Evolutionary conservation across 1,140 invertebrate genomes (phyloP), one percentile per base, ranked within the genome.

Genomic region (Drosophila bipectinata): DNA sequence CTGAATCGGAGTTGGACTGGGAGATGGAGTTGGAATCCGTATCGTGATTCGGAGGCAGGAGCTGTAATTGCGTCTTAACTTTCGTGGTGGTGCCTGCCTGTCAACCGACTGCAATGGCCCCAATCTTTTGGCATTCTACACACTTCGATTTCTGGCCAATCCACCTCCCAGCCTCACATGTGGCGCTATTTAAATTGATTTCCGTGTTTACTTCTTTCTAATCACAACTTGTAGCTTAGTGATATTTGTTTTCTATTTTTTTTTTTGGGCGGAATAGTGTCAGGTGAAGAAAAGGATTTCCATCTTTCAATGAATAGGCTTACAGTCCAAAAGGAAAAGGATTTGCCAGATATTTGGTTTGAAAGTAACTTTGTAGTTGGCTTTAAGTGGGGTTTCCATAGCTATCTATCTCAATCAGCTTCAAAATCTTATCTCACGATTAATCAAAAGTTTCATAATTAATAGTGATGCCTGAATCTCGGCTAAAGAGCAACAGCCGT

Each of bases 11-110:
- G 30, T 52, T 2, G 0, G 28, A 57, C 9, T 53, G 6, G 21
- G 9, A 30, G 15, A 34, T 10, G 21, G 9, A 58, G 41, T 41
- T 1, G 0, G 18, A 57, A 4, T 48, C 9, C 4, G 32, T 12
- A 9, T 41, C 18, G 34, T 24, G 18, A 44, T 15, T 64, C 32
- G 18, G 60, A 51, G 30, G 45, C 47, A 54, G 72, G 28, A 28
- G 56, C 37, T 85, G 77, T 80, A 85, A 85, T 85, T 84, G 77
- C 72, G 39, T 28, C 59, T 54, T 57, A 48, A 28, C 76, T 72
- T 52, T 45, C 58, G 55, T 53, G 77, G 59, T 79, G 79, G 60
- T 76, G 61, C 48, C 55, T 37, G 56, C 67, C 57, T 56, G 72
- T 74, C 68, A 73, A 72, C 66, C 49, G 39, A 21, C 32, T 24